Evolutionary conservation across 2,797 vertebrate species (phyloP).

Genomic region (Leptatherina wallacei): DNA sequence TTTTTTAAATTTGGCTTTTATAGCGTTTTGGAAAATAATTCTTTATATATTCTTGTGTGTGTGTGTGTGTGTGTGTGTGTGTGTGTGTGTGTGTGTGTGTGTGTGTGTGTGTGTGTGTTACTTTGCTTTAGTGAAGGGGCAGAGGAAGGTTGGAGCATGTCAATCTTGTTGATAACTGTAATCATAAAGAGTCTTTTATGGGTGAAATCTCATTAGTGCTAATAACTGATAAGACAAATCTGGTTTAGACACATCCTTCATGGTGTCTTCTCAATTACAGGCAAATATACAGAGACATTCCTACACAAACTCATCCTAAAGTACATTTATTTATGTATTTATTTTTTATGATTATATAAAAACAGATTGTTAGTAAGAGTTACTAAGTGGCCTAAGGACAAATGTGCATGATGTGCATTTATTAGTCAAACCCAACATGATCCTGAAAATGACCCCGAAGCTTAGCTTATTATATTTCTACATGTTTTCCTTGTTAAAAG

Average conservation of each 20-base stretch:
- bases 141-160: conserved; percentile 35
- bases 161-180: conserved; percentile 55
- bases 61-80: too few species aligned
- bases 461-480: too few species aligned
- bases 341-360: not conserved
- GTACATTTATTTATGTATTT: too few species aligned
- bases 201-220: conserved; percentile 74
- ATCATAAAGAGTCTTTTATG: conserved; percentile 67
- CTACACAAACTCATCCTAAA: not conserved
- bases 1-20: too few species aligned
- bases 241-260: conserved; percentile 51
- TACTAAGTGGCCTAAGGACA: not conserved
- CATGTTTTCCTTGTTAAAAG: too few species aligned
- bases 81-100: too few species aligned
- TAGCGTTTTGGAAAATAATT: too few species aligned
- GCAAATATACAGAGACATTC: not conserved
- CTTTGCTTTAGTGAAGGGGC: not conserved
- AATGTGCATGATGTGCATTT: not conserved
- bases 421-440: not conserved
- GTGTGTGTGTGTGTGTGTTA: too few species aligned
- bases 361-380: not conserved
- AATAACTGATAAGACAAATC: conserved; percentile 67
- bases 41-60: too few species aligned
- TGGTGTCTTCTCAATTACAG: conserved; percentile 36
- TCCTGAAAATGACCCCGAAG: too few species aligned